Evolutionary conservation across 2,113 vertebrate genomes (phyloP).

Genomic region (Aspiorhynchus laticeps): DNA sequence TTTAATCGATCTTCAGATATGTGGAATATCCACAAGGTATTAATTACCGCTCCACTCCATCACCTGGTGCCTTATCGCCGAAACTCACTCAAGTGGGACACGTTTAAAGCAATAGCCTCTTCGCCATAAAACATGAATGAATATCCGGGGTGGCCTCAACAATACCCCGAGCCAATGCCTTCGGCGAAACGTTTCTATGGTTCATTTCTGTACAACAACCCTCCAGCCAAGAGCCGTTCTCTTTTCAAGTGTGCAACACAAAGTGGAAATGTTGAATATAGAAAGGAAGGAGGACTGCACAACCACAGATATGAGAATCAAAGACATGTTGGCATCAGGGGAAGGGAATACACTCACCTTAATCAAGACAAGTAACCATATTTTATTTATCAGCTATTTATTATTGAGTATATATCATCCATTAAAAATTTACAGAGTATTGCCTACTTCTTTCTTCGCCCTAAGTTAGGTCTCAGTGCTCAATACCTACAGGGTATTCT

Average conservation of each 20-base stretch:
- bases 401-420: slow-evolving; percentile 72
- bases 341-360: slow-evolving; percentile 71
- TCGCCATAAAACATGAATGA: slow-evolving; percentile 75
- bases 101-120: slow-evolving; percentile 62
- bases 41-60: slow-evolving; percentile 69
- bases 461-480: slow-evolving; percentile 64
- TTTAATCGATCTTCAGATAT: slow-evolving; percentile 72
- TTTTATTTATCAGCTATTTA: slow-evolving; percentile 75
- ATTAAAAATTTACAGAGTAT: slow-evolving; percentile 70
- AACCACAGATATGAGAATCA: slow-evolving; percentile 70
- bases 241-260: slow-evolving; percentile 73
- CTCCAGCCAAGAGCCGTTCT: slow-evolving; percentile 68
- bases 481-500: slow-evolving; percentile 63
- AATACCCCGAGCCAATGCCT: slow-evolving; percentile 71
- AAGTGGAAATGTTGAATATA: slow-evolving; percentile 73
- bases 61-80: slow-evolving; percentile 59
- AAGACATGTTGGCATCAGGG: slow-evolving; percentile 66
- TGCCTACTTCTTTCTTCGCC: slow-evolving; percentile 65
- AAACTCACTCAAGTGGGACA: slow-evolving; percentile 67
- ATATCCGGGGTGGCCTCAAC: slow-evolving; percentile 70
- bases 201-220: slow-evolving; percentile 69
- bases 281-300: slow-evolving; percentile 62
- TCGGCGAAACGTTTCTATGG: slow-evolving; percentile 70
- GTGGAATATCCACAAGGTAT: slow-evolving; percentile 73
- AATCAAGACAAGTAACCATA: slow-evolving; percentile 74